Evolutionary conservation across 2,113 vertebrate species (phyloP), one percentile per base, ranked within the genome.

Genomic region (Cyrtonyx montezumae): DNA sequence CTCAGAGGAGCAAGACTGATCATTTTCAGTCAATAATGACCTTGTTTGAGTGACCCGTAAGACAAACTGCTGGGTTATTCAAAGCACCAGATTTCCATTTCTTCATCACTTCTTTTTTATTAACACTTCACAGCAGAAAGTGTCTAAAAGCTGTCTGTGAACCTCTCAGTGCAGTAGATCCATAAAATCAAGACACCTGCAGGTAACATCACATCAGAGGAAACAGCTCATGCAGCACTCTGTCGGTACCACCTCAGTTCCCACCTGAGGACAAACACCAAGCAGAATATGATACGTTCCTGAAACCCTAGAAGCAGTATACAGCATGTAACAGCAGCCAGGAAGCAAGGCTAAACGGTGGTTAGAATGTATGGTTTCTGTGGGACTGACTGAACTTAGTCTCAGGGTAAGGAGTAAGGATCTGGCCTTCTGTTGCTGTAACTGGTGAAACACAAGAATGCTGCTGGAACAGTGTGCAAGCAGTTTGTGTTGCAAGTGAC

Each of bases 11-110:
- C 8, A 76, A 88, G 58, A 73, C 53, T 37, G 30, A 82, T 68
- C 2, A 58, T 93, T 88, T 91, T 88, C 63, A 63, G 34, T 76
- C 84, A 87, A 58, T 82, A 81, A 49, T 79, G 74, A 88, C 94
- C 53, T 73, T 87, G 48, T 81, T 42, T 69, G 36, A 69, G 17
- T 82, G 74, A 82, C 32, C 67, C 76, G n/a, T 76, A 87, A 77
- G 45, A 51, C 58, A 92, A 91, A 62, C 11, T 58, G 30, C 9
- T 88, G 25, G 1, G 0, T 81, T 93, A 62, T 55, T 62, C 49
- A 84, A 58, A 62, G 7, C 37, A 51, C 16, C 7, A 12, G 46
- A 78, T 79, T 90, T 68, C 56, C 40, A 36, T 70, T 25, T 61
- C 28, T 81, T 45, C 65, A 14, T 10, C 32, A 66, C 13, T 9